phyloP scores from a whole-genome alignment of 1,140 invertebrate genomes.

The Plutomurus gul region DNA sequence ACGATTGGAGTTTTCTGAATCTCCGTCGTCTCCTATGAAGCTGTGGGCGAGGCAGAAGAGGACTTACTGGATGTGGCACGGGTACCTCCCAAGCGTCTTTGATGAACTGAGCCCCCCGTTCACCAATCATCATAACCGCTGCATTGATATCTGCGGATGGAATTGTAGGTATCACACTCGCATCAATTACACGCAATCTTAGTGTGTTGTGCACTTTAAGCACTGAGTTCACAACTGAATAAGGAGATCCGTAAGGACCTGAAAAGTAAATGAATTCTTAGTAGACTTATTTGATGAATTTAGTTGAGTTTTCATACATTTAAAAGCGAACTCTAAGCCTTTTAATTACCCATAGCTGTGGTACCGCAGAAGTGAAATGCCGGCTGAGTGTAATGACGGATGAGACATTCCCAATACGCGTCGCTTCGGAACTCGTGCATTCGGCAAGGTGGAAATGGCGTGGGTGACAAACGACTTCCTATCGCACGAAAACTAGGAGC shows the following conservation, averaged over 20 bases:
- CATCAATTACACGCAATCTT: neutral
- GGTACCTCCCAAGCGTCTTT: neutral
- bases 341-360: neutral
- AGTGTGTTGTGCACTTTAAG: neutral
- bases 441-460: slow-evolving; percentile 73
- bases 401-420: slow-evolving; percentile 75
- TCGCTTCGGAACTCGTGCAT: slow-evolving; percentile 73
- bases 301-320: too few species aligned
- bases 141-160: neutral
- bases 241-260: neutral
- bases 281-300: too few species aligned
- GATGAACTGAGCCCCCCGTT: slow-evolving; percentile 22
- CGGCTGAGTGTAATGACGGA: neutral
- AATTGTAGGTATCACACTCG: neutral
- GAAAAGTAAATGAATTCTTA: too few species aligned
- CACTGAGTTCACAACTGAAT: neutral
- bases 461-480: neutral
- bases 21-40: neutral
- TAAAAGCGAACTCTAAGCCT: too few species aligned
- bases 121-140: slow-evolving; percentile 2
- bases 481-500: slow-evolving; percentile 18
- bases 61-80: too few species aligned
- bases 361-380: neutral
- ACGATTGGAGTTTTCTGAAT: too few species aligned
- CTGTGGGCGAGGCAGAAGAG: neutral